These are phyloP conservation scores for Nymphicus hollandicus DNA, from an alignment of 2,113 vertebrate genomes.

Conservation along the genomic window DNA sequence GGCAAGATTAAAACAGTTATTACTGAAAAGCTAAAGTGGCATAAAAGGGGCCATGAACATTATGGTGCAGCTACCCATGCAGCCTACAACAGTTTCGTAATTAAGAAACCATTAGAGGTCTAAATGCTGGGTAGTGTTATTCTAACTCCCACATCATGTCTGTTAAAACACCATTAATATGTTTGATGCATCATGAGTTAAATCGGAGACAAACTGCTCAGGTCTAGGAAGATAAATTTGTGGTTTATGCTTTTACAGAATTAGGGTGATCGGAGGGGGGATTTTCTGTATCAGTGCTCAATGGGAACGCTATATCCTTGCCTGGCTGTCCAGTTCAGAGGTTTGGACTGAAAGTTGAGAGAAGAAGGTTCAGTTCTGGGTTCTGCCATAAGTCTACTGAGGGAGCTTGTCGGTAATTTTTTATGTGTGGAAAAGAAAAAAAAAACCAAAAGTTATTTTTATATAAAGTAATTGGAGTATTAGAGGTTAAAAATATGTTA, in stretches of 20 bases:
- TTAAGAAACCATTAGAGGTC: slow-evolving; percentile 16
- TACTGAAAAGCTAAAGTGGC: neutral
- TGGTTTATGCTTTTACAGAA: neutral
- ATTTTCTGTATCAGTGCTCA: neutral
- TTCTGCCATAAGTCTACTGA: neutral
- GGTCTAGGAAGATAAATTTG: neutral
- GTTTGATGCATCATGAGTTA: neutral
- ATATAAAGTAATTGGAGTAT: neutral
- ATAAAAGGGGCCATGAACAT: neutral
- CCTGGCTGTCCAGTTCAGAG: neutral
- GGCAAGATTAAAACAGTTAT: neutral
- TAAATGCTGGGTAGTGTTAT: neutral
- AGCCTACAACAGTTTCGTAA: neutral
- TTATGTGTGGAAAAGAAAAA: neutral
- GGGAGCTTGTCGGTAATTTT: neutral
- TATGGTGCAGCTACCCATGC: neutral
- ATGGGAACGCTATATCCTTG: neutral
- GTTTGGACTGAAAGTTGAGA: neutral
- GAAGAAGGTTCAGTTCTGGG: neutral
- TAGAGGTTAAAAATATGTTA: slow-evolving; percentile 3
- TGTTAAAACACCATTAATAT: neutral
- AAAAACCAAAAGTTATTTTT: neutral
- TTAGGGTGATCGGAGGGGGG: neutral
- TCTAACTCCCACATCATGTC: neutral
- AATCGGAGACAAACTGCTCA: neutral